A percentile compares a stretch with the other conserved stretches of the same genome.
phyloP scores from a whole-genome alignment of 2,797 vertebrate genomes.

The Hypotaenidia philippensis region DNA sequence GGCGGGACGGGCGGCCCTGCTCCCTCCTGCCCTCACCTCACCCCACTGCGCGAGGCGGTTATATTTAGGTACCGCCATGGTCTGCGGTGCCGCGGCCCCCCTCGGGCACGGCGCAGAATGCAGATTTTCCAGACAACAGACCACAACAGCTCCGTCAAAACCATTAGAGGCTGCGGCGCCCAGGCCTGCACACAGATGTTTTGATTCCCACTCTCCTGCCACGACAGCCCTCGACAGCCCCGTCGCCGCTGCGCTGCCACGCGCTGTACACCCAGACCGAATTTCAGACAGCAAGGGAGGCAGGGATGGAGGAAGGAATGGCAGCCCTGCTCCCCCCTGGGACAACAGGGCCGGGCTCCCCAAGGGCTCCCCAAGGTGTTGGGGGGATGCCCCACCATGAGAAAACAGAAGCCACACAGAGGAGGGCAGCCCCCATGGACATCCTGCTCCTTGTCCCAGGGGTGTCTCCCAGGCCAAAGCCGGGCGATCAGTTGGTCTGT shows the following conservation, averaged over 20 bases:
- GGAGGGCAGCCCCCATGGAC: fast-evolving
- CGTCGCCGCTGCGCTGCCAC: not conserved
- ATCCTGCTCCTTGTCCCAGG: fast-evolving
- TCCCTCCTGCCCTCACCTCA: constrained; percentile 60
- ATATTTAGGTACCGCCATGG: constrained; percentile 58
- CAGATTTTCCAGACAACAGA: constrained; percentile 65
- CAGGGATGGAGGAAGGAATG: not conserved
- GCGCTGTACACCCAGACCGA: not conserved
- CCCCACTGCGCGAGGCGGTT: constrained; percentile 55
- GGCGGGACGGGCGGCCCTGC: constrained; percentile 13
- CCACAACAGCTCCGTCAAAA: constrained; percentile 67
- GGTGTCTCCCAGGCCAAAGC: not conserved
- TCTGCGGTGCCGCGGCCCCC: constrained; percentile 52
- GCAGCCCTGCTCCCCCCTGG: fast-evolving
- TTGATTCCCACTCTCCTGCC: constrained; percentile 67
- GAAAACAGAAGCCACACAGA: not conserved
- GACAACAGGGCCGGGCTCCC: not conserved
- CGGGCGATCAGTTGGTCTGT: fast-evolving
- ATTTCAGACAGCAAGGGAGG: not conserved
- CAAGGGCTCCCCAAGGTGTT: not conserved
- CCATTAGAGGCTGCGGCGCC: constrained; percentile 11
- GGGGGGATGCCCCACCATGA: fast-evolving
- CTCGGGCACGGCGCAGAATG: constrained; percentile 53
- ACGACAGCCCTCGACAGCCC: constrained; percentile 45
- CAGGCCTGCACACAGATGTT: constrained; percentile 65